Evolutionary conservation across 1,140 invertebrate genomes (phyloP).

Genomic region (Cherax quadricarinatus): DNA sequence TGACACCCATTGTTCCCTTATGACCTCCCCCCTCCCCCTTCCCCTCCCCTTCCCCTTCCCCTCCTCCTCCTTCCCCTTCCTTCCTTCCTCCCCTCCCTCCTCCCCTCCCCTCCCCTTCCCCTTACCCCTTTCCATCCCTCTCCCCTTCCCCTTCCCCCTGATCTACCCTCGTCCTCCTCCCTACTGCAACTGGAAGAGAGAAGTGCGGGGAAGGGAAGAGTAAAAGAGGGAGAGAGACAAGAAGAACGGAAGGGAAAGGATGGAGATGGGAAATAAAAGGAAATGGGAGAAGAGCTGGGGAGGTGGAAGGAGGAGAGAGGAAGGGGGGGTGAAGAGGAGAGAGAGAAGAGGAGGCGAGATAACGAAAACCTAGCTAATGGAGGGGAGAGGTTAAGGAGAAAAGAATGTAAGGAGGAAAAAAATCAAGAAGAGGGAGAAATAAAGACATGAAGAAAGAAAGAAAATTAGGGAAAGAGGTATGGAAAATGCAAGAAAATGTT

Average conservation of each 20-base stretch:
- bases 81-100: no score
- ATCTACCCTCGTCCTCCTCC: no score
- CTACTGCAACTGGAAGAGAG: no score
- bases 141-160: no score
- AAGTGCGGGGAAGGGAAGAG: no score
- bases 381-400: neutral
- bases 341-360: neutral
- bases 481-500: no score
- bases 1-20: neutral
- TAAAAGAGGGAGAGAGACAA: neutral
- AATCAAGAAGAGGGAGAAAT: neutral
- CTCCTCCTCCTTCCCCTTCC: no score
- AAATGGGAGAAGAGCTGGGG: neutral
- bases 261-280: no score
- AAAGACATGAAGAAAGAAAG: neutral
- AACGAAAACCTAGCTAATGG: neutral
- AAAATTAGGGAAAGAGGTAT: no score
- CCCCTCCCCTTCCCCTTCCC: no score
- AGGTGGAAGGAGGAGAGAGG: neutral
- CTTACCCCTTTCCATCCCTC: no score
- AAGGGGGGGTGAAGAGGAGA: neutral
- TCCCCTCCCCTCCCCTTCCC: no score
- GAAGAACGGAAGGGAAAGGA: neutral
- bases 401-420: neutral
- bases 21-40: neutral